A percentile compares a stretch with the other conserved stretches of the same genome.
These are phyloP conservation scores for Montipora foliosa DNA, from an alignment of 64 coral and sea anemone genomes.

Conservation along the genomic window DNA sequence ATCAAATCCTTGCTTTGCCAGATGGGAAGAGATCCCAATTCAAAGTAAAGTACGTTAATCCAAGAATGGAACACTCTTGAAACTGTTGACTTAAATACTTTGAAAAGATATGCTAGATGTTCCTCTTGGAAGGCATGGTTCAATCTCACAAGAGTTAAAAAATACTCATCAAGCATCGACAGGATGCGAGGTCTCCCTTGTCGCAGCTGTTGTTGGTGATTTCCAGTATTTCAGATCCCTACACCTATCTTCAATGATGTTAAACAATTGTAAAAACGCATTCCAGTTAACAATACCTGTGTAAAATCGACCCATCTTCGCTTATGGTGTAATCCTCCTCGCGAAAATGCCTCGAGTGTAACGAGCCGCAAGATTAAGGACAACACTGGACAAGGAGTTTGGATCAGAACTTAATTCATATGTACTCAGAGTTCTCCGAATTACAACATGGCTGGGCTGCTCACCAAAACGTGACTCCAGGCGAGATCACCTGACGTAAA, in stretches of 20 bases:
- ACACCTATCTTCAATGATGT: neutral
- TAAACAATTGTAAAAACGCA: slow-evolving; percentile 7
- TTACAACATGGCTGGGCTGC: too few relatives aligned
- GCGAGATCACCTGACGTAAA: too few relatives aligned
- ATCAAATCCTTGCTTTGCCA: slow-evolving; percentile 50
- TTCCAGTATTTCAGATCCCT: slow-evolving; percentile 38
- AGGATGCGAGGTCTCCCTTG: slow-evolving; percentile 34
- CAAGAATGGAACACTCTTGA: slow-evolving; percentile 52
- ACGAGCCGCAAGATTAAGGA: neutral
- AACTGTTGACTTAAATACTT: slow-evolving; percentile 30
- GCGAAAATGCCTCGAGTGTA: neutral
- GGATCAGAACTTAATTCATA: too few relatives aligned
- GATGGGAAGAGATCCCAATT: slow-evolving; percentile 22
- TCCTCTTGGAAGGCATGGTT: slow-evolving; percentile 31
- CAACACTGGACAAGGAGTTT: too few relatives aligned
- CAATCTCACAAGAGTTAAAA: slow-evolving; percentile 37
- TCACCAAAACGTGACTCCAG: neutral
- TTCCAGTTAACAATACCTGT: neutral
- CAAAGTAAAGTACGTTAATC: slow-evolving; percentile 47
- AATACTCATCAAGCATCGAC: slow-evolving; percentile 40
- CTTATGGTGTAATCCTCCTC: neutral
- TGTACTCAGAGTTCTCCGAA: too few relatives aligned
- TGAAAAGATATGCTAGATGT: slow-evolving; percentile 39
- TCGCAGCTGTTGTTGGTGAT: slow-evolving; percentile 28
- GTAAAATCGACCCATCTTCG: neutral